These are phyloP conservation scores for Helostoma temminkii DNA, from an alignment of 2,797 vertebrate species.

Conservation along the genomic window DNA sequence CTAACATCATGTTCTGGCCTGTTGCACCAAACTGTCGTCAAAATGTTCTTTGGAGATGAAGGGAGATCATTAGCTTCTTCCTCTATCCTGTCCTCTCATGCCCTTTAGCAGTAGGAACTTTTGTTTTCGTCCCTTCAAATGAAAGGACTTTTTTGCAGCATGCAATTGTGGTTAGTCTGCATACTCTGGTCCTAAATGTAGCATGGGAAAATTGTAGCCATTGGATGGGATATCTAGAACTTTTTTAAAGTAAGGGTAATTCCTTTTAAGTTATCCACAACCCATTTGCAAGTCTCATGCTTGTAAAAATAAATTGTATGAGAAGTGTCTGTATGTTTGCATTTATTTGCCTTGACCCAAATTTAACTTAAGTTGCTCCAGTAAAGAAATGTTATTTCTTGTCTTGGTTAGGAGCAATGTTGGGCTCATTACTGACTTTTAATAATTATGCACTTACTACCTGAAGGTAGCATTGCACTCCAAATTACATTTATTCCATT, in stretches of 20 bases:
- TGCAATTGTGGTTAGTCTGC: conserved; percentile 52
- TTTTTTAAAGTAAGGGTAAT: conserved; percentile 10
- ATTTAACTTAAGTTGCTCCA: conserved; percentile 21
- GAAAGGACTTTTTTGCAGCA: conserved; percentile 27
- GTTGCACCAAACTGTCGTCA: conserved; percentile 11
- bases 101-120: conserved; percentile 20
- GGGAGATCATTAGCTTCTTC: conserved; percentile 1
- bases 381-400: conserved; percentile 34
- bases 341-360: conserved; percentile 10
- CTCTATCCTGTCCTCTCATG: conserved; percentile 16
- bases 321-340: neutral
- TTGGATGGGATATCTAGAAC: conserved; percentile 21
- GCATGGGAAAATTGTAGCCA: conserved; percentile 15
- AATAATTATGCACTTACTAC: neutral
- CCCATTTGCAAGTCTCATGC: conserved; percentile 7
- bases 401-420: neutral
- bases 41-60: conserved; percentile 17
- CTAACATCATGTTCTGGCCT: conserved; percentile 33
- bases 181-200: conserved; percentile 42
- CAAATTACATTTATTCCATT: neutral
- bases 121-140: conserved; percentile 22
- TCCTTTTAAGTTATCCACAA: conserved; percentile 16
- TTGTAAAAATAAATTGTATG: conserved; percentile 6
- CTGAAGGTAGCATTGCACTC: neutral
- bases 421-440: neutral